phyloP scores from a whole-genome alignment of 2,797 vertebrate genomes.

The Eleutherodactylus coqui region DNA sequence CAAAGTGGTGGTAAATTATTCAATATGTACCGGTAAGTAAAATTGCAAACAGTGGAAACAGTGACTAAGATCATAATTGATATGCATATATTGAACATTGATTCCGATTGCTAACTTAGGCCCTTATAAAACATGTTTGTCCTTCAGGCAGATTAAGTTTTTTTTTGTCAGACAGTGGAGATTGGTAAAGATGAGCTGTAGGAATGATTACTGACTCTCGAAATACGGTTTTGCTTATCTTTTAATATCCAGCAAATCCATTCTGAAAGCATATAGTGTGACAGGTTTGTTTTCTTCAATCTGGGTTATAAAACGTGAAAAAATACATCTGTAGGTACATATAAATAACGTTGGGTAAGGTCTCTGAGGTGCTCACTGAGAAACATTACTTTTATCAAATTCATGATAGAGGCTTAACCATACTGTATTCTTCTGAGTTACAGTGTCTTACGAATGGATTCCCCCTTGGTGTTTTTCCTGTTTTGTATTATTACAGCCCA shows the following conservation, averaged over 20 bases:
- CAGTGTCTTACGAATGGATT: too few relatives aligned
- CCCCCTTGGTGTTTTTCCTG: too few relatives aligned
- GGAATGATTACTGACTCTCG: conserved; percentile 27
- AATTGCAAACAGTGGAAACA: not conserved
- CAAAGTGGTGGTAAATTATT: not conserved
- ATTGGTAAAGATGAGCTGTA: conserved; percentile 11
- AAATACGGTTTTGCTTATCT: conserved; percentile 51
- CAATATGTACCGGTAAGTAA: not conserved
- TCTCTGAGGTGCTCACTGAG: not conserved
- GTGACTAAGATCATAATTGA: not conserved
- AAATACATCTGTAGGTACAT: not conserved
- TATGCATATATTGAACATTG: not conserved
- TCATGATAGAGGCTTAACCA: not conserved
- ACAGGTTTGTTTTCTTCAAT: conserved; percentile 52
- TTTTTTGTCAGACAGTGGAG: conserved; percentile 24
- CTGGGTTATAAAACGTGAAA: conserved; percentile 34
- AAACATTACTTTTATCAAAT: conserved; percentile 1
- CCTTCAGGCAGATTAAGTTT: conserved; percentile 40
- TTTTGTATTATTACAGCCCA: too few relatives aligned
- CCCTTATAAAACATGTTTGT: conserved; percentile 1
- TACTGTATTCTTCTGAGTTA: not conserved
- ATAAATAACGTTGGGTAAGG: conserved; percentile 12
- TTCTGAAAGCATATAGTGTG: conserved; percentile 45
- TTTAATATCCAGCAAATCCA: conserved; percentile 53
- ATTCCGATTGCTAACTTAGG: not conserved